phyloP scores from a whole-genome alignment of 2,888 invertebrate genomes.

The Boloria selene region DNA sequence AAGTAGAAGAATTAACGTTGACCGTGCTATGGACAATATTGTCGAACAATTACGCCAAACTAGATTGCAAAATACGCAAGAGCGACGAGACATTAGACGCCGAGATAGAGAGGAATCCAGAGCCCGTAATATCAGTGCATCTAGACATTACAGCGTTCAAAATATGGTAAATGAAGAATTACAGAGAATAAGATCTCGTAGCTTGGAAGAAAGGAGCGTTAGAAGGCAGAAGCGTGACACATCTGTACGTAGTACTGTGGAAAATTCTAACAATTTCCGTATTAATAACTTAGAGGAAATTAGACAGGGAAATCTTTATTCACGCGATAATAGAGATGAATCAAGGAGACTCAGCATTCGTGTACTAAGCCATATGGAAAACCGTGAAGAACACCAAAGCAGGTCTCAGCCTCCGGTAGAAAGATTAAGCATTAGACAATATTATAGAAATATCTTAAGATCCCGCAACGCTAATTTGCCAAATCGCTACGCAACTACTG shows the following conservation, averaged over 20 bases:
- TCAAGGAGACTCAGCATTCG: background rate
- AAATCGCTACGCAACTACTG: background rate
- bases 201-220: background rate
- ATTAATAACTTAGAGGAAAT: background rate
- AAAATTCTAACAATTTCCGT: slow-evolving; percentile 1
- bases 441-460: background rate
- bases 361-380: background rate
- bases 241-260: background rate
- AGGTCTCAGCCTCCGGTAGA: background rate
- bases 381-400: too few species aligned
- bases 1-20: background rate
- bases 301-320: background rate
- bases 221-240: background rate
- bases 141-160: background rate
- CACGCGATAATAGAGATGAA: background rate
- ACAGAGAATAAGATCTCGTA: background rate
- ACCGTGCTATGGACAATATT: background rate
- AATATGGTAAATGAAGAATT: background rate
- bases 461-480: background rate
- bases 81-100: background rate
- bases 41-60: background rate
- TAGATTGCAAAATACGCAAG: background rate
- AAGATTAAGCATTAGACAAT: background rate
- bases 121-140: background rate
- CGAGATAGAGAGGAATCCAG: background rate